Base-by-base conservation (phyloP, 2,797 vertebrate genomes). In the Chrysolophus pictus region DNA sequence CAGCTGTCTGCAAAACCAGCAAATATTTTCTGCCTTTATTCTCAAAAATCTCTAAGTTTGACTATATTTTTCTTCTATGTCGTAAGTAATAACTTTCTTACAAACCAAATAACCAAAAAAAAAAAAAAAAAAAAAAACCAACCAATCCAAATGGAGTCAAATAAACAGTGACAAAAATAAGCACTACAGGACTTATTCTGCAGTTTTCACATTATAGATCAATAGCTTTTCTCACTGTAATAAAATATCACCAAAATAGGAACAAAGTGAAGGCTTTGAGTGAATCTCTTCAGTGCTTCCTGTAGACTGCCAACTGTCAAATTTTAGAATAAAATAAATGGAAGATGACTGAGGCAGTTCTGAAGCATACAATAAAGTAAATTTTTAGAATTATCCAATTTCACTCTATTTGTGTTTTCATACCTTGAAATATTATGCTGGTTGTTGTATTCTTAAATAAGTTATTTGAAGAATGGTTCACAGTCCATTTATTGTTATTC, bases 401-500 rank as follows among this genome's bases (percentile, higher is more conserved):
- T 84, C 10, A 22, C 79, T 81, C 29, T 89, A 8, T 51, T 74
- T 59, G n/a, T 60, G 53, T 60, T 93, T 87, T 91, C 59, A 77
- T 93, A 90, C 76, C 91, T 90, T 86, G 83, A 87, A 91, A 83
- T 85, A 63, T 83, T 88, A 82, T 53, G 78, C 77, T 6, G 26
- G 73, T 96, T 97, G 82, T 95, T 97, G 90, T 86, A 78, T 84
- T 96, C 71, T 95, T 96, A 46, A 95, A 95, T 80, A 94, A 94
- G 88, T 90, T 95, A 91, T 94, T 95, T 96, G 83, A 94, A 95
- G 95, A 96, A 93, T 95, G 69, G 71, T 93, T 90, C 67, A 91
- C 91, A 97, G 94, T 91, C 91, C 93, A 95, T 95, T 94, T 91
- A 93, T 97, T 97, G 94, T 97, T 97, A 97, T 95, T 96, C 91